phyloP scores from a whole-genome alignment of 2,797 vertebrate genomes.

The Tauraco hartlaubi region DNA sequence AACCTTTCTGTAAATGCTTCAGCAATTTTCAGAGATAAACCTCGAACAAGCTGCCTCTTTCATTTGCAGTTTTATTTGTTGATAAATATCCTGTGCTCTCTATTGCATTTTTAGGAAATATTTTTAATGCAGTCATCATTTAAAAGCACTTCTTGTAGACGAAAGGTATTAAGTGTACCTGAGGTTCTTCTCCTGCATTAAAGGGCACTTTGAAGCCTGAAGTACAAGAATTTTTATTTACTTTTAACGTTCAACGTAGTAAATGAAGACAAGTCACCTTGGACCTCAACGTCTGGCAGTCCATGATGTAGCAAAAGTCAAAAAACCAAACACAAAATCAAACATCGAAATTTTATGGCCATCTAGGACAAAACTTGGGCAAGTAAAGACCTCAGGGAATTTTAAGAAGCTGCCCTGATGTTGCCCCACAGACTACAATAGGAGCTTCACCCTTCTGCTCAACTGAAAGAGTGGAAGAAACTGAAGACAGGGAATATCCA shows the following conservation, averaged over 20 bases:
- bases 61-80: slow-evolving; percentile 23
- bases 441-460: neutral
- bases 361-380: neutral
- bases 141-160: neutral
- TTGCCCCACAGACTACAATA: neutral
- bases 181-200: neutral
- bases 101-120: neutral
- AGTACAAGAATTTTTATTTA: neutral
- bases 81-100: neutral
- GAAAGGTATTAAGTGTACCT: neutral
- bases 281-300: rapidly evolving
- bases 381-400: neutral
- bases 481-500: neutral
- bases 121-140: neutral
- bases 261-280: neutral
- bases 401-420: neutral
- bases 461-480: neutral
- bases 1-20: slow-evolving; percentile 36
- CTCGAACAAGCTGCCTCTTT: neutral
- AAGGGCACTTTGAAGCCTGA: neutral
- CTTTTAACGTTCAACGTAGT: neutral
- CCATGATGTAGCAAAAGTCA: neutral
- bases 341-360: neutral
- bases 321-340: neutral
- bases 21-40: slow-evolving; percentile 59